Conservation (phyloP, 2,113 vertebrate genomes). For the Catharus fuscescens region DNA sequence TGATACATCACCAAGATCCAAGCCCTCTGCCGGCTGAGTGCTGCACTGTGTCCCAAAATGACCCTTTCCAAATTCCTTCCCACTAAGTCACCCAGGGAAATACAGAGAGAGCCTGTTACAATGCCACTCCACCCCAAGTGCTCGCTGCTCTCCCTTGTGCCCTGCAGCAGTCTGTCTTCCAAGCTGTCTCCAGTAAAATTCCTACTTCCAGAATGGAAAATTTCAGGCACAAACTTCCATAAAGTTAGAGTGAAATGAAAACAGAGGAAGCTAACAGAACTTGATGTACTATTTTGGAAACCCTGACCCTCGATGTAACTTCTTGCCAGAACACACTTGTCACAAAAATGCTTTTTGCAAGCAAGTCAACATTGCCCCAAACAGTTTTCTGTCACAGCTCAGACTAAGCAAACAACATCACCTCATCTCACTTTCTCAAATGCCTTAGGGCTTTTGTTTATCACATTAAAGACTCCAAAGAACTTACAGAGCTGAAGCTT, state of each 20-base stretch:
- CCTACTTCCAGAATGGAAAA: conserved; percentile 29
- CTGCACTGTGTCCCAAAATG: neutral
- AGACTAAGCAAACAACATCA: neutral
- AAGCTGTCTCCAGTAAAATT: conserved; percentile 3
- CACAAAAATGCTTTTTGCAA: neutral
- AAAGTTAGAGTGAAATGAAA: conserved; percentile 20
- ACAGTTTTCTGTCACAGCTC: neutral
- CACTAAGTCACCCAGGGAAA: neutral
- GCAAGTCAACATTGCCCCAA: neutral
- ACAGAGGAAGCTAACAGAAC: neutral
- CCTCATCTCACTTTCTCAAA: neutral
- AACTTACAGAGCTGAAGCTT: neutral
- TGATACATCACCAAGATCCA: neutral
- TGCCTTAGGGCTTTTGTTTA: neutral
- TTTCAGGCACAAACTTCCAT: neutral
- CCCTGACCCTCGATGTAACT: neutral
- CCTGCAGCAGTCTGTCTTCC: accelerated
- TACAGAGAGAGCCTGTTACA: conserved; percentile 11
- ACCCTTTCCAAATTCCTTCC: conserved; percentile 20
- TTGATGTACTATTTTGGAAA: neutral
- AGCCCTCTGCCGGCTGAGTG: neutral
- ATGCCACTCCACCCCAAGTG: neutral
- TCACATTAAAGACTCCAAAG: neutral
- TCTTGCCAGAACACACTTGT: neutral
- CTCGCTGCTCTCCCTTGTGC: neutral